These are phyloP conservation scores for Endotricha flammealis DNA, from an alignment of 2,888 invertebrate species.

Conservation along the genomic window DNA sequence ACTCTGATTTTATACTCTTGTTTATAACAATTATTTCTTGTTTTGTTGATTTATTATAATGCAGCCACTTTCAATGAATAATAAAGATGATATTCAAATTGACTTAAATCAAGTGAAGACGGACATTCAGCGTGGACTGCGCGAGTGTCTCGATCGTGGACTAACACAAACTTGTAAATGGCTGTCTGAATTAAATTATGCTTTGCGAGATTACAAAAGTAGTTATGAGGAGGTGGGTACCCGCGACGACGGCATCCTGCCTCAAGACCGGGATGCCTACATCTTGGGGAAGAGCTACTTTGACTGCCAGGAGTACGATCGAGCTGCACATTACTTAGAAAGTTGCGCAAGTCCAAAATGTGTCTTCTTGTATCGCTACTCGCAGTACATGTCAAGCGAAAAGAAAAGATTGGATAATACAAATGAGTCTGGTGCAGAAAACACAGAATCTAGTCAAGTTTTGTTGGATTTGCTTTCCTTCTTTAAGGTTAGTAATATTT, in stretches of 20 bases:
- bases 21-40: no score
- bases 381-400: slow-evolving; percentile 92
- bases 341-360: slow-evolving; percentile 84
- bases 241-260: slow-evolving; percentile 62
- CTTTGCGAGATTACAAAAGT: slow-evolving; percentile 82
- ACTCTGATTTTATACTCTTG: no score
- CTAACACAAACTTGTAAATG: slow-evolving; percentile 90
- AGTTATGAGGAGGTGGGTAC: slow-evolving; percentile 66
- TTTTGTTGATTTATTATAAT: no score
- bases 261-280: slow-evolving; percentile 85
- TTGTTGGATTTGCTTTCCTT: slow-evolving; percentile 61
- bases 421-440: slow-evolving; percentile 56
- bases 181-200: slow-evolving; percentile 90
- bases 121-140: slow-evolving; percentile 60
- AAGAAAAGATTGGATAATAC: slow-evolving; percentile 91
- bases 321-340: slow-evolving; percentile 88
- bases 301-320: slow-evolving; percentile 93
- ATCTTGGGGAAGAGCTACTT: slow-evolving; percentile 91
- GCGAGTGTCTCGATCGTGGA: slow-evolving; percentile 88
- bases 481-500: slow-evolving; percentile 55
- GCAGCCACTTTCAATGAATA: slow-evolving; percentile 50
- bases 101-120: slow-evolving; percentile 63
- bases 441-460: slow-evolving; percentile 62
- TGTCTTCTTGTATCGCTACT: slow-evolving; percentile 90
- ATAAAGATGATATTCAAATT: slow-evolving; percentile 60